Conservation (phyloP, 2,888 invertebrate species). For the Drosophila leonis region DNA sequence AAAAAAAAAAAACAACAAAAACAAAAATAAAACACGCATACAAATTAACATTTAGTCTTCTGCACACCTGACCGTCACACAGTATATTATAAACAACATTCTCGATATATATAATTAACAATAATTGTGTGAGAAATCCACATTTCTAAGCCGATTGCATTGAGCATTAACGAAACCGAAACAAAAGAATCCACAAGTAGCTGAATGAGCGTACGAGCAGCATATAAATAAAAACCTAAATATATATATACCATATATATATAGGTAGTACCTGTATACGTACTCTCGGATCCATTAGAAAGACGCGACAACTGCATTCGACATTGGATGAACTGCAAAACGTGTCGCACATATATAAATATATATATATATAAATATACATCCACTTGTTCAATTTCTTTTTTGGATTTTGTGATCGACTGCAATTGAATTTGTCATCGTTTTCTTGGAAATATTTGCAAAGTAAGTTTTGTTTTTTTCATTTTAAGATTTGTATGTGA, state of each 20-base stretch:
- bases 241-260: not conserved
- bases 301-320: conserved; percentile 53
- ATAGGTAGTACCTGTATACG: conserved; percentile 5
- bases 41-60: conserved; percentile 39
- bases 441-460: conserved; percentile 15
- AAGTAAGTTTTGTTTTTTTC: conserved; percentile 31
- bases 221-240: conserved; percentile 49
- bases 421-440: conserved; percentile 23
- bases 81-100: conserved; percentile 56
- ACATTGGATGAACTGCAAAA: conserved; percentile 44
- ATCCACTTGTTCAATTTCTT: not conserved
- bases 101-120: conserved; percentile 25
- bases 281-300: conserved; percentile 23
- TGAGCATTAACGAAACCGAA: conserved; percentile 29
- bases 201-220: conserved; percentile 49
- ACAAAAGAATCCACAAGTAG: conserved; percentile 75
- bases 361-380: conserved; percentile 4
- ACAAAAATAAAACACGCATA: conserved; percentile 16
- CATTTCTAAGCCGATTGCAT: conserved; percentile 32
- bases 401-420: conserved; percentile 5
- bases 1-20: not conserved
- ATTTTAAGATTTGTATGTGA: not conserved
- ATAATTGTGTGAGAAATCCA: conserved; percentile 38
- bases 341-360: conserved; percentile 26
- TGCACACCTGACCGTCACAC: conserved; percentile 11